These are phyloP conservation scores for Odontamblyopus rebecca DNA, from an alignment of 2,797 vertebrate genomes.

Conservation along the genomic window DNA sequence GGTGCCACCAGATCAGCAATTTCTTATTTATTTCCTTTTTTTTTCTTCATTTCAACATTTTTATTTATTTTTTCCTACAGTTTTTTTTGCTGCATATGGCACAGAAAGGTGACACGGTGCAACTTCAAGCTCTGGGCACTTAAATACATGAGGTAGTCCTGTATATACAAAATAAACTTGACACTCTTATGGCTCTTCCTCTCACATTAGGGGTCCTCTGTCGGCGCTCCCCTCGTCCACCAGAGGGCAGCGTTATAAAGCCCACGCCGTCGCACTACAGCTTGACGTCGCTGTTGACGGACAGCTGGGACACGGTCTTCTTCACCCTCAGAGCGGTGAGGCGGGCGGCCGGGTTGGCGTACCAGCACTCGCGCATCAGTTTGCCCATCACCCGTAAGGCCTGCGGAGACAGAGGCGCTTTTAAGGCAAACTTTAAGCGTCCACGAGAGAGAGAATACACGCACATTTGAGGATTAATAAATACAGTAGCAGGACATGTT, in stretches of 20 bases:
- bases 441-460: neutral
- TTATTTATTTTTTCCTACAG: constrained; percentile 40
- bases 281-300: constrained; percentile 82
- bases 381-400: constrained; percentile 91
- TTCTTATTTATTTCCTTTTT: too few species aligned
- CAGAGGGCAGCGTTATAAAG: constrained; percentile 33
- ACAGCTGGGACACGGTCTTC: constrained; percentile 92
- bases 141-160: constrained; percentile 86
- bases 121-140: constrained; percentile 76
- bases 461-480: neutral
- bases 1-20: neutral
- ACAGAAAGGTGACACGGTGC: constrained; percentile 64
- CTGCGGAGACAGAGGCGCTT: constrained; percentile 60
- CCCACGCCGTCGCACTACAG: constrained; percentile 62
- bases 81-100: constrained; percentile 62
- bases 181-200: constrained; percentile 49
- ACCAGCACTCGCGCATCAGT: constrained; percentile 97
- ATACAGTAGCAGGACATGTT: neutral
- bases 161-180: constrained; percentile 47
- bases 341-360: constrained; percentile 86
- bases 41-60: neutral
- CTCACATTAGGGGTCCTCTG: constrained; percentile 32
- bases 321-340: constrained; percentile 94
- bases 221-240: constrained; percentile 39
- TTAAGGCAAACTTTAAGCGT: neutral